A percentile compares a stretch with the other conserved stretches of the same genome.
phyloP scores from a whole-genome alignment of 1,140 invertebrate genomes.

The Drosophila mauritiana region DNA sequence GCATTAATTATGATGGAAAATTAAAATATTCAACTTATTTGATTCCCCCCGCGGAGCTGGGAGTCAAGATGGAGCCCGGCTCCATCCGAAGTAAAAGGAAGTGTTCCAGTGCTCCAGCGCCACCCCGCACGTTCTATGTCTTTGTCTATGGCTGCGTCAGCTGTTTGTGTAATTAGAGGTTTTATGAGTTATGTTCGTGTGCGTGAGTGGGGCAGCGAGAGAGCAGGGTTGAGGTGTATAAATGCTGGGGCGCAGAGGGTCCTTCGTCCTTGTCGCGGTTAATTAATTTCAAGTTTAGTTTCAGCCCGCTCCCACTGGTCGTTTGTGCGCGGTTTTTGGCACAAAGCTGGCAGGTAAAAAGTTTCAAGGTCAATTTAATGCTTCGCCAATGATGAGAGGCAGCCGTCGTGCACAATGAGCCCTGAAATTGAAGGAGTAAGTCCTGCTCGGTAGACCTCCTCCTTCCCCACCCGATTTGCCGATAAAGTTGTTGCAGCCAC shows the following conservation, averaged over 20 bases:
- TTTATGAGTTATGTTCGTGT: conserved; percentile 73
- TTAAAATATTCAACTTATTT: conserved; percentile 54
- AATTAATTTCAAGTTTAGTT: conserved; percentile 82
- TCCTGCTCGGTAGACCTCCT: neutral
- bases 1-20: conserved; percentile 55
- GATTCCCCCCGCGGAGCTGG: conserved; percentile 27
- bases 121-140: conserved; percentile 18
- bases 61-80: neutral
- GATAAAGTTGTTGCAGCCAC: conserved; percentile 50
- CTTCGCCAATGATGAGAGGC: conserved; percentile 54
- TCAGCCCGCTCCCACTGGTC: conserved; percentile 39
- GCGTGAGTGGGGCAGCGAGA: conserved; percentile 8
- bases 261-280: conserved; percentile 68
- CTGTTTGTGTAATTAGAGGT: conserved; percentile 75
- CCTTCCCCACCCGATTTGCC: conserved; percentile 12
- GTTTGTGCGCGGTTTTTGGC: conserved; percentile 33
- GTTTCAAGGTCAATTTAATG: conserved; percentile 82
- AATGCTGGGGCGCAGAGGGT: neutral
- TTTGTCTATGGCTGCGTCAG: conserved; percentile 69
- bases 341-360: conserved; percentile 67
- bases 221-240: neutral
- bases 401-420: conserved; percentile 66
- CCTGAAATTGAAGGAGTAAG: conserved; percentile 64
- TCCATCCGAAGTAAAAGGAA: neutral
- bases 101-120: neutral